Conservation (phyloP, 2,113 vertebrate genomes). For the Lontra canadensis region DNA sequence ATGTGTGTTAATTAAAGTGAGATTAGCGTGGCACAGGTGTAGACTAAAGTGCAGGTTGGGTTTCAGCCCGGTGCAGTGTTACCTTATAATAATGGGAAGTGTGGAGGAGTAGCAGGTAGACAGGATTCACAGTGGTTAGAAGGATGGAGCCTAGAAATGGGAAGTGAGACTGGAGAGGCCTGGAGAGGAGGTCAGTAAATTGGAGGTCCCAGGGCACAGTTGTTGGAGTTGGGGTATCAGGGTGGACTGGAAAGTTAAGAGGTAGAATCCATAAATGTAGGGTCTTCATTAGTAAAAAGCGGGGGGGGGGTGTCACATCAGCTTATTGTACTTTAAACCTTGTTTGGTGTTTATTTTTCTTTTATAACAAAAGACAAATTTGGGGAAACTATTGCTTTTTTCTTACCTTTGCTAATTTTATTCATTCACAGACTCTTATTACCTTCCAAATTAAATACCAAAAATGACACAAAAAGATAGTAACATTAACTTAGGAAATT, state of each 20-base stretch:
- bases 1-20: background rate
- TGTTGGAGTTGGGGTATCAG: background rate
- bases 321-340: background rate
- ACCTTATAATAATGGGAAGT: background rate
- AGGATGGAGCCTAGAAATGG: background rate
- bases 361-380: background rate
- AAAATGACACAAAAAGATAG: background rate
- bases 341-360: background rate
- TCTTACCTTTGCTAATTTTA: conserved; percentile 7
- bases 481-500: background rate
- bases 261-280: background rate
- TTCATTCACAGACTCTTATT: background rate
- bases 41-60: background rate
- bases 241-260: background rate
- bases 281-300: background rate
- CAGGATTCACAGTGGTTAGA: background rate
- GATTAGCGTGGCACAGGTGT: background rate
- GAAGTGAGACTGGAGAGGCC: background rate
- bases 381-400: background rate
- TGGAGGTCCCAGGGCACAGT: background rate
- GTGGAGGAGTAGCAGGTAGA: background rate
- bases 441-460: background rate
- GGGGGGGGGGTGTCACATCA: background rate
- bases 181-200: background rate
- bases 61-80: background rate